phyloP scores from a whole-genome alignment of 2,113 vertebrate genomes.

The Prunella fulvescens region DNA sequence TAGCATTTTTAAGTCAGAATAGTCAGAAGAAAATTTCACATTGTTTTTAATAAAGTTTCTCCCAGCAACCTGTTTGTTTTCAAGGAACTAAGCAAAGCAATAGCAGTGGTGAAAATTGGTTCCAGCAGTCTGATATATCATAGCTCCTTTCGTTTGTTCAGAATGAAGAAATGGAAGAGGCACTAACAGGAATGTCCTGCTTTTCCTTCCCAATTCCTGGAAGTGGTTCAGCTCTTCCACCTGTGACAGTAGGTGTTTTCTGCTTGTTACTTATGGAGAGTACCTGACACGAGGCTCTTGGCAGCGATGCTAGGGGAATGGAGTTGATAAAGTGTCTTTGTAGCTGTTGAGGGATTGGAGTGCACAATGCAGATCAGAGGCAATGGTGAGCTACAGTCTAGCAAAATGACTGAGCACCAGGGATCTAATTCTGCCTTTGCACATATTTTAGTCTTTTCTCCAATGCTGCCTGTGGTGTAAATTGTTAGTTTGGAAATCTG shows the following conservation, averaged over 20 bases:
- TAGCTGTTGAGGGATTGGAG: background rate
- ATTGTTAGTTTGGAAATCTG: background rate
- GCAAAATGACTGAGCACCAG: background rate
- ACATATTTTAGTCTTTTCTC: background rate
- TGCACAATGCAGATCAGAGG: background rate
- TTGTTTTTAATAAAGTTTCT: background rate
- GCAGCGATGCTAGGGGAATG: background rate
- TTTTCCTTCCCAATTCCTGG: background rate
- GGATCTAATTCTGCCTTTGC: background rate
- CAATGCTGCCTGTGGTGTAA: background rate
- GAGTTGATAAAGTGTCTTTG: background rate
- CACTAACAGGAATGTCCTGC: background rate
- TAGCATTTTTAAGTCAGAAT: background rate
- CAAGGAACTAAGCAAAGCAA: background rate
- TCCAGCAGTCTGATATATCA: background rate
- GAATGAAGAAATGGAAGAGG: background rate
- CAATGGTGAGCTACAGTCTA: background rate
- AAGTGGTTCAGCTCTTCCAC: background rate
- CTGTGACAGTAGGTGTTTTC: background rate
- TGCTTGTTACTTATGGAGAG: background rate
- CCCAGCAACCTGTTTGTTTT: background rate
- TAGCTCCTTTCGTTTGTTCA: background rate
- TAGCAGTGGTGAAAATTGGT: background rate
- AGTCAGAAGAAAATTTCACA: background rate
- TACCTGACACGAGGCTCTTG: background rate